phyloP scores from a whole-genome alignment of 2,888 invertebrate genomes.

The Drosophila seclusa region DNA sequence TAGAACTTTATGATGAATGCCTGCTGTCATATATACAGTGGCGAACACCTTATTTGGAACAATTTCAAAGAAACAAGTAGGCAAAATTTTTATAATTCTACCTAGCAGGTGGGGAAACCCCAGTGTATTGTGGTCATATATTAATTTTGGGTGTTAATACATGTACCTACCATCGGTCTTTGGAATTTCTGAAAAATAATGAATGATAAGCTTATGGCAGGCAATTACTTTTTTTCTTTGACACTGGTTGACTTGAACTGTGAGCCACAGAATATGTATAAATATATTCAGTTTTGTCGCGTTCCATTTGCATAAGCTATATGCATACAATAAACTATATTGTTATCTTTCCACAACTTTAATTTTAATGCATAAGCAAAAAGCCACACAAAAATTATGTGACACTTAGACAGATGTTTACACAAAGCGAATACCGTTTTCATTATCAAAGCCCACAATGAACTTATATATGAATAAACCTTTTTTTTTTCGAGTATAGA shows the following conservation, averaged over 20 bases:
- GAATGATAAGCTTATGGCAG: too few relatives aligned
- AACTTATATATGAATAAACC: neutral
- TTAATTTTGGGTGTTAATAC: too few relatives aligned
- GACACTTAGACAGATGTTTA: constrained; percentile 31
- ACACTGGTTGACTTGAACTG: too few relatives aligned
- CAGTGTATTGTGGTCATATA: too few relatives aligned
- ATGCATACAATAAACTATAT: neutral
- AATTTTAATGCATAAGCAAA: constrained; percentile 27
- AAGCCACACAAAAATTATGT: constrained; percentile 36
- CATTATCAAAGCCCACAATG: neutral
- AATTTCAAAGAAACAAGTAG: too few relatives aligned
- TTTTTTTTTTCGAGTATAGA: neutral
- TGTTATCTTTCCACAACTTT: constrained; percentile 37
- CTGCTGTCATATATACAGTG: neutral
- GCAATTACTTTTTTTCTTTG: too few relatives aligned
- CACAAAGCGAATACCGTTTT: constrained; percentile 10
- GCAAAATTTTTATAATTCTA: too few relatives aligned
- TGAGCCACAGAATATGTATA: neutral
- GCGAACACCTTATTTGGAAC: too few relatives aligned
- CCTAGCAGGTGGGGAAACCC: too few relatives aligned
- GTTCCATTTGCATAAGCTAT: neutral
- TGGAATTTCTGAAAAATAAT: too few relatives aligned
- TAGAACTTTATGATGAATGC: constrained; percentile 28
- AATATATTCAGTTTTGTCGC: neutral
- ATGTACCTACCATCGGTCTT: too few relatives aligned